Percentiles rank a stretch among this genome's conserved stretches.
Evolutionary conservation across 2,888 invertebrate species (phyloP).

Genomic region (Cyclophora punctaria): DNA sequence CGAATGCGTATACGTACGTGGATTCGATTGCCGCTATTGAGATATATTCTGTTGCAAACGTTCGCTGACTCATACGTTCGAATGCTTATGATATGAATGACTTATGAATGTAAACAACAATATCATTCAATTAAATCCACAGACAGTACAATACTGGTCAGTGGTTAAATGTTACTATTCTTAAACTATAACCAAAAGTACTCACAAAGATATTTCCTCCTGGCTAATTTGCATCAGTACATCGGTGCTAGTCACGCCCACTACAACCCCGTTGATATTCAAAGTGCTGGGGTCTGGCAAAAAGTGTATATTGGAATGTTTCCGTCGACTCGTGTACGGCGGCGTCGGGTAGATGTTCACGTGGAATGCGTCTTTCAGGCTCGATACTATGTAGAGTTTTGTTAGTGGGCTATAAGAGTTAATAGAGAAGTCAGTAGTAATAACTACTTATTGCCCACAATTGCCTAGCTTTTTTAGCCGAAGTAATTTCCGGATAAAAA

Average conservation of each 20-base stretch:
- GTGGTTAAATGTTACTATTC: too few relatives aligned
- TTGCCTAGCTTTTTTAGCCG: too few relatives aligned
- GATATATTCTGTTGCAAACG: too few relatives aligned
- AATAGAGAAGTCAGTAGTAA: background rate
- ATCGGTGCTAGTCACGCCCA: conserved; percentile 89
- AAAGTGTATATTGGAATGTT: conserved; percentile 78
- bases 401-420: conserved; percentile 73
- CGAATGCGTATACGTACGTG: too few relatives aligned
- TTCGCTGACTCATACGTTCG: too few relatives aligned
- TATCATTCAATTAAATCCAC: too few relatives aligned
- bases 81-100: too few relatives aligned
- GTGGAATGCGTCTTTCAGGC: conserved; percentile 85
- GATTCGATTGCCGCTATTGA: too few relatives aligned
- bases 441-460: too few relatives aligned
- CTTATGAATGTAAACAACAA: too few relatives aligned
- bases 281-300: conserved; percentile 89
- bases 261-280: conserved; percentile 82
- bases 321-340: conserved; percentile 76
- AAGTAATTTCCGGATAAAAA: too few relatives aligned
- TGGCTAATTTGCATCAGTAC: conserved; percentile 87
- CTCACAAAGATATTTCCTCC: conserved; percentile 85
- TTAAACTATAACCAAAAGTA: conserved; percentile 5
- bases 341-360: conserved; percentile 89
- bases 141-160: too few relatives aligned
- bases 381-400: conserved; percentile 84